A percentile compares a stretch with the other conserved stretches of the same genome.
Conservation (phyloP, 1,140 invertebrate genomes). For the Anoplolepis gracilipes region DNA sequence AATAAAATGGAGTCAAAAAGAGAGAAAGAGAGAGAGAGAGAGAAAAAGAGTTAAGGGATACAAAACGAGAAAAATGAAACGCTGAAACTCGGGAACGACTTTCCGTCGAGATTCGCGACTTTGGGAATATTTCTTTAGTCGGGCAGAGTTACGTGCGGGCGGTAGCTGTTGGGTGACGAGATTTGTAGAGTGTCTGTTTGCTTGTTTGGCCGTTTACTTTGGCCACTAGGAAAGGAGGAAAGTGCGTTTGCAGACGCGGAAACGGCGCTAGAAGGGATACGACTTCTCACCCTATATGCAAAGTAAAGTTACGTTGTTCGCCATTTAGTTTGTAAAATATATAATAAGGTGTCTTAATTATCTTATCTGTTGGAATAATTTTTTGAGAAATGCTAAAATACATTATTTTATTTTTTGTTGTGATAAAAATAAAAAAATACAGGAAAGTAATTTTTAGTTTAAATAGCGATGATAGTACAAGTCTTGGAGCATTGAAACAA, state of each 20-base stretch:
- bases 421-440: neutral
- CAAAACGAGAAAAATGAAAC: conserved; percentile 59
- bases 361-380: neutral
- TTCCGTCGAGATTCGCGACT: conserved; percentile 52
- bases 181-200: conserved; percentile 64
- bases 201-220: conserved; percentile 65
- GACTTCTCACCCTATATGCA: conserved; percentile 11
- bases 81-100: conserved; percentile 26
- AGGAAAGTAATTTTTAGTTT: too few relatives aligned
- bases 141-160: conserved; percentile 46
- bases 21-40: neutral
- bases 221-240: conserved; percentile 53
- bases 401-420: neutral
- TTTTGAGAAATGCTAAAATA: neutral
- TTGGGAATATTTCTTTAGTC: conserved; percentile 61
- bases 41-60: conserved; percentile 17
- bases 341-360: neutral
- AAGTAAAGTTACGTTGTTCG: neutral
- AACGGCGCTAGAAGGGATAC: neutral
- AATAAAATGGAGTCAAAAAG: conserved; percentile 4
- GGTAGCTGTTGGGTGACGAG: conserved; percentile 57
- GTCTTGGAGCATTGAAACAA: too few relatives aligned
- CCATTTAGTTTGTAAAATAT: neutral
- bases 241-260: conserved; percentile 40
- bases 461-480: too few relatives aligned